Conservation (phyloP, 1,140 invertebrate species). For the Trinorchestia longiramus region DNA sequence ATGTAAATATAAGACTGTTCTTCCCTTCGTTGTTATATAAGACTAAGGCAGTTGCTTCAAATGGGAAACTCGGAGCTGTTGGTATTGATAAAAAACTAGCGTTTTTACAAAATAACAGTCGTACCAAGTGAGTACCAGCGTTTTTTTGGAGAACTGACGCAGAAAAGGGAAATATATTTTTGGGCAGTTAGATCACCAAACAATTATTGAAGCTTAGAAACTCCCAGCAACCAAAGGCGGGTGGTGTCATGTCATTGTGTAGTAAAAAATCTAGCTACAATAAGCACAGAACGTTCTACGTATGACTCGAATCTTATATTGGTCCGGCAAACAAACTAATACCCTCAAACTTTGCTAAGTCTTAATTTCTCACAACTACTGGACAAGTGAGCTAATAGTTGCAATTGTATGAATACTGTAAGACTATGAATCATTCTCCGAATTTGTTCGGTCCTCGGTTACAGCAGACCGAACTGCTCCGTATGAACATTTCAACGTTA, state of each 20-base stretch:
- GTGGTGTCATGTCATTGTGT: neutral
- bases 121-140: neutral
- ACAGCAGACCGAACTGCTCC: neutral
- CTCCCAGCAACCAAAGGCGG: neutral
- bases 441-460: neutral
- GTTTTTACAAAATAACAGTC: neutral
- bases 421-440: neutral
- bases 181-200: neutral
- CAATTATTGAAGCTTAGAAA: neutral
- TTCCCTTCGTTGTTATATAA: neutral
- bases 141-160: neutral
- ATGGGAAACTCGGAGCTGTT: too few relatives aligned
- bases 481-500: neutral
- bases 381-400: constrained; percentile 28
- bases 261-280: constrained; percentile 41
- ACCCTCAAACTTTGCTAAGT: neutral
- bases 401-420: constrained; percentile 26
- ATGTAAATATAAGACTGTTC: neutral
- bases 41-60: too few relatives aligned
- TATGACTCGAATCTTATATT: constrained; percentile 32
- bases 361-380: constrained; percentile 4
- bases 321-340: constrained; percentile 47
- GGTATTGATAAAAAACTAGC: neutral
- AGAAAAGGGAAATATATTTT: neutral
- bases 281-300: constrained; percentile 29